phyloP scores from a whole-genome alignment of 2,888 invertebrate genomes.

The Microchrysa polita region DNA sequence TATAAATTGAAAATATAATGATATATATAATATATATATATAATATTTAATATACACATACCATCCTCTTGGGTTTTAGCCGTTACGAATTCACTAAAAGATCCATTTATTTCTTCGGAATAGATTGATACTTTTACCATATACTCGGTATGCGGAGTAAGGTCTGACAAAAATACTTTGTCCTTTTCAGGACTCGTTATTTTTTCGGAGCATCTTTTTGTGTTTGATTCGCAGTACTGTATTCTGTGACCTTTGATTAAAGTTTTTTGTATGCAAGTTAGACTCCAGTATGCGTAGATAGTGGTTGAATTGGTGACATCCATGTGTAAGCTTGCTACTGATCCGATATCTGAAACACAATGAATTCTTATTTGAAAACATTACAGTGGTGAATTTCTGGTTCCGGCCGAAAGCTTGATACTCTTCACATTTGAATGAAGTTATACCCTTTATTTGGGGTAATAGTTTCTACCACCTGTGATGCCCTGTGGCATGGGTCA shows the following conservation, averaged over 20 bases:
- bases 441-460: too few relatives aligned
- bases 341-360: conserved; percentile 55
- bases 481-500: too few relatives aligned
- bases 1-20: conserved; percentile 55
- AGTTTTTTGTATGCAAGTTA: conserved; percentile 79
- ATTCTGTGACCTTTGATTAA: conserved; percentile 79
- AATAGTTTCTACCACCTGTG: too few relatives aligned
- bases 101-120: neutral
- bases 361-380: too few relatives aligned
- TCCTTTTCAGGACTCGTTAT: conserved; percentile 58
- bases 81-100: conserved; percentile 63
- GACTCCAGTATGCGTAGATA: conserved; percentile 77
- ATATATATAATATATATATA: neutral
- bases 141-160: conserved; percentile 68
- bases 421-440: too few relatives aligned
- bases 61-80: conserved; percentile 75
- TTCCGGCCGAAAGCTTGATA: too few relatives aligned
- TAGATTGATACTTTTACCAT: conserved; percentile 70
- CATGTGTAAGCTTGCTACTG: conserved; percentile 55
- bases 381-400: too few relatives aligned
- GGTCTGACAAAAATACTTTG: conserved; percentile 52
- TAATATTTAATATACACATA: neutral
- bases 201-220: conserved; percentile 62
- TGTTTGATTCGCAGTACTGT: conserved; percentile 75
- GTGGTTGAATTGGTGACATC: conserved; percentile 65